phyloP scores from a whole-genome alignment of 2,888 invertebrate species.

The Pelosia muscerda region DNA sequence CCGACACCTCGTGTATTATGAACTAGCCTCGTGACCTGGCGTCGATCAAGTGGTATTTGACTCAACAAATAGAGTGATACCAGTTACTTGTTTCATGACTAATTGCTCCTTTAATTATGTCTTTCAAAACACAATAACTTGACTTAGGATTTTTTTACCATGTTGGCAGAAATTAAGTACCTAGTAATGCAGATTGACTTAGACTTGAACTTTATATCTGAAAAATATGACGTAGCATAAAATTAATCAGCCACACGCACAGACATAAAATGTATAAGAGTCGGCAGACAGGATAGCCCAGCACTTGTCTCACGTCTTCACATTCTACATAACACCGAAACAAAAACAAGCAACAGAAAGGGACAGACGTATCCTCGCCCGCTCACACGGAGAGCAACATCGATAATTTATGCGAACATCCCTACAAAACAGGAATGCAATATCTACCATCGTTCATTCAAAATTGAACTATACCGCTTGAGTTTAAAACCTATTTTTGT shows the following conservation, averaged over 20 bases:
- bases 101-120: conserved; percentile 64
- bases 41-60: conserved; percentile 84
- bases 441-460: conserved; percentile 27
- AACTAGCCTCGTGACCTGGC: conserved; percentile 85
- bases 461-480: conserved; percentile 48
- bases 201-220: not conserved
- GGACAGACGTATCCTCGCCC: conserved; percentile 71
- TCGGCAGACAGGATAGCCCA: conserved; percentile 66
- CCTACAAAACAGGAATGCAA: conserved; percentile 83
- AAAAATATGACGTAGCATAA: conserved; percentile 17
- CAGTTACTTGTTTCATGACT: conserved; percentile 72
- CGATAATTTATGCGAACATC: conserved; percentile 87
- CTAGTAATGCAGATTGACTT: not conserved
- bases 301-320: conserved; percentile 72
- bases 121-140: conserved; percentile 39
- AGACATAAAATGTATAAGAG: conserved; percentile 58
- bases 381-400: conserved; percentile 78
- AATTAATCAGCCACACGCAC: conserved; percentile 39
- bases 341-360: conserved; percentile 82
- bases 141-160: not conserved
- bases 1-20: conserved; percentile 86
- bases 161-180: not conserved
- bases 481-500: conserved; percentile 46
- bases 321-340: conserved; percentile 71
- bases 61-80: conserved; percentile 75